These are phyloP conservation scores for Drosophila nigrodunni DNA, from an alignment of 1,140 invertebrate genomes.

Conservation along the genomic window DNA sequence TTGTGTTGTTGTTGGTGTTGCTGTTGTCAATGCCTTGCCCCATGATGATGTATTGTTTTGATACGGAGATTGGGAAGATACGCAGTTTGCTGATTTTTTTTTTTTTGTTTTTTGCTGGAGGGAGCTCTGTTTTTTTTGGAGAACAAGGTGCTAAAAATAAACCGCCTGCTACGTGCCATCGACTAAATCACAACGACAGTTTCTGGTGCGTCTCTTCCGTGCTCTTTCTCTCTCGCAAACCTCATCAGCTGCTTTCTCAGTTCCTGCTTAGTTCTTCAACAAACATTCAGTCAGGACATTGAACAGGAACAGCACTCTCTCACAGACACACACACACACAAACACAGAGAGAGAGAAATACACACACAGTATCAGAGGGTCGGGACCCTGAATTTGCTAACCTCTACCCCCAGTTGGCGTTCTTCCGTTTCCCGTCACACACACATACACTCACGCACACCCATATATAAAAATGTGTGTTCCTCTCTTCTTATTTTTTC, in stretches of 20 bases:
- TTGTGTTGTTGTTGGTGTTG: neutral
- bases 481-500: constrained; percentile 40
- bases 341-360: neutral
- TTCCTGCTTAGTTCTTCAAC: constrained; percentile 10
- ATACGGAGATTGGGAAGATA: constrained; percentile 48
- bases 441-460: neutral
- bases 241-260: constrained; percentile 14
- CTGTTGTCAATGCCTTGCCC: constrained; percentile 2
- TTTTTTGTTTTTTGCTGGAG: constrained; percentile 22
- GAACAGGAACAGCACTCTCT: constrained; percentile 13
- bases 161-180: constrained; percentile 59
- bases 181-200: constrained; percentile 44
- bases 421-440: neutral
- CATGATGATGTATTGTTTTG: constrained; percentile 75
- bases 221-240: neutral
- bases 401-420: neutral
- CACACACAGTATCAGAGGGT: neutral
- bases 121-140: constrained; percentile 25
- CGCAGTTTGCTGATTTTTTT: constrained; percentile 1
- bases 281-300: constrained; percentile 7
- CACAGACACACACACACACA: neutral
- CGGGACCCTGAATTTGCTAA: constrained; percentile 31
- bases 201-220: neutral
- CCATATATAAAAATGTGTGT: constrained; percentile 18
- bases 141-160: constrained; percentile 71